Conservation (phyloP, 2,797 vertebrate species). For the Varecia variegata region DNA sequence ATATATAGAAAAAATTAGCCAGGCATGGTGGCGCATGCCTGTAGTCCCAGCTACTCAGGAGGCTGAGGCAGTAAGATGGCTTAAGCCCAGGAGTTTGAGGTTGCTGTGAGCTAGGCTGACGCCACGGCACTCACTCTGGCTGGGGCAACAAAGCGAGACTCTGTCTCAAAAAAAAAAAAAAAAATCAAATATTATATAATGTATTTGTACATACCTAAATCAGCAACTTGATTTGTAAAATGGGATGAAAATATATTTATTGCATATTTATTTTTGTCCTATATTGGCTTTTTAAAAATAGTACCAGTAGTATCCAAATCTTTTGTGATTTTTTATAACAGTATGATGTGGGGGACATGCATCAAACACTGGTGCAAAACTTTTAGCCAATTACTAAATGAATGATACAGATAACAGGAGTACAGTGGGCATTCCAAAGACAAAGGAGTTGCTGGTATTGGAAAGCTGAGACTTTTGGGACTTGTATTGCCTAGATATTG, state of each 20-base stretch:
- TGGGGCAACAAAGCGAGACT: no score
- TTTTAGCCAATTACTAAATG: not conserved
- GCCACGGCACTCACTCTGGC: no score
- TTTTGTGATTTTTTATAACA: constrained; percentile 6
- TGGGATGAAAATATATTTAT: not conserved
- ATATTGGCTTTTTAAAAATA: not conserved
- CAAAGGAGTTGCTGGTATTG: not conserved
- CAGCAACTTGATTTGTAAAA: not conserved
- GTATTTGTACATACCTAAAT: not conserved
- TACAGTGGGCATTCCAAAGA: not conserved
- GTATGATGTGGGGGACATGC: not conserved
- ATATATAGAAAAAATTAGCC: no score
- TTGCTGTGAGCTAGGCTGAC: no score
- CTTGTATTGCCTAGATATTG: not conserved
- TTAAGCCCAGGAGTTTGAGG: no score
- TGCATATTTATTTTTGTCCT: not conserved
- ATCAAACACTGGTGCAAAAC: not conserved
- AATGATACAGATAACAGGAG: not conserved
- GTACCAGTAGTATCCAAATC: not conserved
- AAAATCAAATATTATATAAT: not conserved
- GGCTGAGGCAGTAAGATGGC: no score
- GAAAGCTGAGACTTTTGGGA: not conserved
- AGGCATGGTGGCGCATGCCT: no score
- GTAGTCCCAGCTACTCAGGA: no score
- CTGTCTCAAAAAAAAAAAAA: no score